Evolutionary conservation across 2,797 vertebrate genomes (phyloP).

Genomic region (Anomalospiza imberbis): DNA sequence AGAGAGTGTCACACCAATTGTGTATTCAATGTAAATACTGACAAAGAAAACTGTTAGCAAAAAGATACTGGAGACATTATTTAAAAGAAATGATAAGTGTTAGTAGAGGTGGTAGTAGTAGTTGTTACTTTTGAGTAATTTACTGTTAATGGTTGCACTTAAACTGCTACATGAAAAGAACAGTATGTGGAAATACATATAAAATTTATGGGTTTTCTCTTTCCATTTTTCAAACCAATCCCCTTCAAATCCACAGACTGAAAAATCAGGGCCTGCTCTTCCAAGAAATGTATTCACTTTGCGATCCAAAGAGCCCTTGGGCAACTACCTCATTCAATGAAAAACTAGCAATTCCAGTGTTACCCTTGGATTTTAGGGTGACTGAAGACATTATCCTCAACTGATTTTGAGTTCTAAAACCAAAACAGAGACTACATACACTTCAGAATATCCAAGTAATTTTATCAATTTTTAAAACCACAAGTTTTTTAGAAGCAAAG

Average conservation of each 20-base stretch:
- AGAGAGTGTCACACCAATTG: neutral
- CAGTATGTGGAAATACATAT: neutral
- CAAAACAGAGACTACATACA: neutral
- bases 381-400: neutral
- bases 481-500: neutral
- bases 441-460: neutral
- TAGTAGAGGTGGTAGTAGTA: neutral
- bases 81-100: neutral
- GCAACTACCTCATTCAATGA: neutral
- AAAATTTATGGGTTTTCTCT: neutral
- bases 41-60: neutral
- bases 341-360: neutral
- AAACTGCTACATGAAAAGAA: neutral
- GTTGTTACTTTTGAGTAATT: neutral
- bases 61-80: neutral
- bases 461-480: neutral
- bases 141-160: neutral
- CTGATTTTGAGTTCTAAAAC: neutral
- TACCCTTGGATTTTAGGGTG: neutral
- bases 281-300: neutral
- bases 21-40: constrained; percentile 17
- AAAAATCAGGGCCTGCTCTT: neutral
- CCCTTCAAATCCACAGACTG: neutral
- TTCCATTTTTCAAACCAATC: neutral
- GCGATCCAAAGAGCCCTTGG: neutral